Evolutionary conservation across 2,888 invertebrate genomes (phyloP).

Genomic region (Orchesellides sinensis): DNA sequence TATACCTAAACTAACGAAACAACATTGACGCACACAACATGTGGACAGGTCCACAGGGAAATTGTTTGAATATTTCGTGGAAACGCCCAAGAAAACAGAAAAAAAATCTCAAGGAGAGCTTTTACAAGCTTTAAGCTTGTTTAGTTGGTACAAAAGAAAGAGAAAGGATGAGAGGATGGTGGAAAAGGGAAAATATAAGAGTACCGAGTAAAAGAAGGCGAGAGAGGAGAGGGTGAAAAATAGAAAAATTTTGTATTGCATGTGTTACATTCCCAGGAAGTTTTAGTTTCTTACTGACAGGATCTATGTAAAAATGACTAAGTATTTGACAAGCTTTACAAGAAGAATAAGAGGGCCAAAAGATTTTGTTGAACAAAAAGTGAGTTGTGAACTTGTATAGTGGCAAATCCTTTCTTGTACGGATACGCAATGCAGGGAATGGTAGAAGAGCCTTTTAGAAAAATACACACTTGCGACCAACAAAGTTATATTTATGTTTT

Average conservation of each 20-base stretch:
- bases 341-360: slow-evolving; percentile 17
- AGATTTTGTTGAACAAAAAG: not conserved
- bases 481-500: slow-evolving; percentile 9
- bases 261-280: slow-evolving; percentile 70
- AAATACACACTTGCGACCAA: not conserved
- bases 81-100: slow-evolving; percentile 53
- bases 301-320: slow-evolving; percentile 67
- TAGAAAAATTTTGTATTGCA: slow-evolving; percentile 61
- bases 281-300: slow-evolving; percentile 65
- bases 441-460: not conserved
- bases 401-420: slow-evolving; percentile 9
- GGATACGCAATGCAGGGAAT: not conserved
- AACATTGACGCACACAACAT: not conserved
- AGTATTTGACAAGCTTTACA: slow-evolving; percentile 68
- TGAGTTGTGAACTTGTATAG: slow-evolving; percentile 41
- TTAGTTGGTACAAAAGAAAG: slow-evolving; percentile 23
- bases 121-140: slow-evolving; percentile 37
- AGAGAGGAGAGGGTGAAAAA: slow-evolving; percentile 39
- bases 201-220: slow-evolving; percentile 1
- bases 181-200: slow-evolving; percentile 2
- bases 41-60: slow-evolving; percentile 16
- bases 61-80: slow-evolving; percentile 36
- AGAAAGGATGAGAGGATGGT: slow-evolving; percentile 2
- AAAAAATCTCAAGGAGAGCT: slow-evolving; percentile 36
- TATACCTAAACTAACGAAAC: slow-evolving; percentile 1